These are phyloP conservation scores for Himantopus leucocephalus DNA, from an alignment of 2,113 vertebrate genomes.

Conservation along the genomic window DNA sequence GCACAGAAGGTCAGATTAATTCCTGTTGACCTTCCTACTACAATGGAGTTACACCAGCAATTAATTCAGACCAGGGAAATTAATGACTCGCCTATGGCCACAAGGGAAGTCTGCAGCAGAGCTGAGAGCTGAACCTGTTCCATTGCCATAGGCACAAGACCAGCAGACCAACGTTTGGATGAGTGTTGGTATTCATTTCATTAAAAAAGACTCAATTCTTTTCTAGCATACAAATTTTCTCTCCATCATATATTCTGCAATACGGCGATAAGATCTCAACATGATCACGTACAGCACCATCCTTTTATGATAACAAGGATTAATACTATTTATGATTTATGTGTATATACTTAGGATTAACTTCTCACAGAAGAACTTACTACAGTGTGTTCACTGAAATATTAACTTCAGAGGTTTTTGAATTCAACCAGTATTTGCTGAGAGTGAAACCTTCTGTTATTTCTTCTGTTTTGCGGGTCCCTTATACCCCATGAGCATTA, in stretches of 20 bases:
- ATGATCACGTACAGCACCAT: not conserved
- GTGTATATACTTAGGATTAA: not conserved
- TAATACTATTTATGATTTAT: not conserved
- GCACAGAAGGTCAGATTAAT: not conserved
- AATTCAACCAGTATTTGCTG: not conserved
- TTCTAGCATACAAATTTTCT: not conserved
- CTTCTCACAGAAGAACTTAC: not conserved
- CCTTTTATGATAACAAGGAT: not conserved
- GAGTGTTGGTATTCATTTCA: not conserved
- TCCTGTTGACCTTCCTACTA: not conserved
- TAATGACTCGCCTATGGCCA: not conserved
- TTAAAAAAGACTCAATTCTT: not conserved
- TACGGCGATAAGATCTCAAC: not conserved
- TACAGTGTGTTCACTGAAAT: not conserved
- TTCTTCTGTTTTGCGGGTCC: not conserved
- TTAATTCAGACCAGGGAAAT: not conserved
- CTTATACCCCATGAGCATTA: not conserved
- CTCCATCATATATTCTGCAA: not conserved
- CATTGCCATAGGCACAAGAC: not conserved
- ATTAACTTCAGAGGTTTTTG: not conserved
- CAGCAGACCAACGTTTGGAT: not conserved
- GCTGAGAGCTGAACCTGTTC: not conserved
- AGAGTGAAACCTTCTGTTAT: not conserved
- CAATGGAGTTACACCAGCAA: not conserved
- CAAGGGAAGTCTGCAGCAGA: not conserved